These are phyloP conservation scores for Pogonomyrmex barbatus DNA, from an alignment of 1,140 invertebrate species.

Conservation along the genomic window DNA sequence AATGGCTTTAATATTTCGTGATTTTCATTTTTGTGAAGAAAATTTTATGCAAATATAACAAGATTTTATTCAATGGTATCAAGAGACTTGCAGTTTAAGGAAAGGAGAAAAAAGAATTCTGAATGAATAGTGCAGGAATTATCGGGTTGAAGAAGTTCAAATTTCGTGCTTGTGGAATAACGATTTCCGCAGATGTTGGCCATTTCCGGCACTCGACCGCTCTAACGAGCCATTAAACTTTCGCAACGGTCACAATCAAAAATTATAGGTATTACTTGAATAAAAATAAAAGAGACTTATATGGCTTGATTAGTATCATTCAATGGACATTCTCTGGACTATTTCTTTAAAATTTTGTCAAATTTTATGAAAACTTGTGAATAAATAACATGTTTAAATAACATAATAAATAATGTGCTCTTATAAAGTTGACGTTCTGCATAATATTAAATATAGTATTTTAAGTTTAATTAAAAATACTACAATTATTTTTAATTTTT, in stretches of 20 bases:
- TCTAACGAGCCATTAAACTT: constrained; percentile 66
- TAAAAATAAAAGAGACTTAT: constrained; percentile 24
- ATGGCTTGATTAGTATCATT: neutral
- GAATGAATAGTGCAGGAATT: constrained; percentile 6
- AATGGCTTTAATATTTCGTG: neutral
- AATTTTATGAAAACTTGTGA: neutral
- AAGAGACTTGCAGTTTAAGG: neutral
- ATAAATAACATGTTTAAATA: neutral
- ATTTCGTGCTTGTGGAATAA: constrained; percentile 59
- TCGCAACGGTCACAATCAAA: constrained; percentile 25
- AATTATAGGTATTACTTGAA: neutral
- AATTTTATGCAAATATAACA: neutral
- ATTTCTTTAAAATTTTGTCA: constrained; percentile 9
- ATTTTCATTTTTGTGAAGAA: constrained; percentile 24
- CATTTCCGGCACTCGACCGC: constrained; percentile 59
- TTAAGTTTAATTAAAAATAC: neutral
- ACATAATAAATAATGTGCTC: neutral
- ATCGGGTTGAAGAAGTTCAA: constrained; percentile 21
- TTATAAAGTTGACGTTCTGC: constrained; percentile 3
- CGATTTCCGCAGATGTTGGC: constrained; percentile 56
- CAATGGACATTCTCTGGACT: neutral
- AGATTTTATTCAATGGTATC: neutral
- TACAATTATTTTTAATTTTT: neutral
- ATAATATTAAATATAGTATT: constrained; percentile 16
- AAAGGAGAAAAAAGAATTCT: constrained; percentile 24